phyloP scores from a whole-genome alignment of 2,113 vertebrate genomes.

The Bubalus kerabau region DNA sequence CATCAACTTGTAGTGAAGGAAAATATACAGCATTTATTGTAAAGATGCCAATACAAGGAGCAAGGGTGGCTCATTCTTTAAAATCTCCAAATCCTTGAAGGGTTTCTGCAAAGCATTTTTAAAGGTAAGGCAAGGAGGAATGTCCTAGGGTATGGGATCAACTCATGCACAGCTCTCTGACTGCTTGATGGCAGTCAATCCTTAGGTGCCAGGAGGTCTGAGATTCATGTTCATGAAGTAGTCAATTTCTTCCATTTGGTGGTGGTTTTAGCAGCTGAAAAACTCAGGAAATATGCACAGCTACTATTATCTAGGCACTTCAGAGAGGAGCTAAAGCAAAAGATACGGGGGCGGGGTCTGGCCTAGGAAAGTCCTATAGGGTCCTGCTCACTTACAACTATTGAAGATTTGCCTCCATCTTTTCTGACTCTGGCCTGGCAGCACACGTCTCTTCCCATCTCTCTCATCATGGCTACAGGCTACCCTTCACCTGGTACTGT shows the following conservation, averaged over 20 bases:
- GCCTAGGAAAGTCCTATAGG: not conserved
- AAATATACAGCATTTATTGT: not conserved
- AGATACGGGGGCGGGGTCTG: not conserved
- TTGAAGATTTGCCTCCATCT: not conserved
- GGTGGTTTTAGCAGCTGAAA: not conserved
- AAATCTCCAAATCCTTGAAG: not conserved
- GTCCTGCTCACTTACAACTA: not conserved
- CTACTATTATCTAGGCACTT: not conserved
- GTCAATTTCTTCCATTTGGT: not conserved
- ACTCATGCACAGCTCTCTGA: not conserved
- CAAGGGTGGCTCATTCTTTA: not conserved
- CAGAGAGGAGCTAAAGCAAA: not conserved
- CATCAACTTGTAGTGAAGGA: not conserved
- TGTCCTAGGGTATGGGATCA: not conserved
- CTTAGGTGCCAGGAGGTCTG: not conserved
- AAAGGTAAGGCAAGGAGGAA: not conserved
- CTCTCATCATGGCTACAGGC: not conserved
- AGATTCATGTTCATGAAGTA: not conserved
- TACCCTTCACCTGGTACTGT: not conserved
- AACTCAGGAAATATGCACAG: not conserved
- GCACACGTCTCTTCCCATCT: not conserved
- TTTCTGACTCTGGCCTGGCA: not conserved
- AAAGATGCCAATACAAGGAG: not conserved
- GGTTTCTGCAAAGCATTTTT: not conserved
- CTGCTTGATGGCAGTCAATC: not conserved